Evolutionary conservation across 2,888 invertebrate species (phyloP).

Genomic region (Seladonia tumulorum): DNA sequence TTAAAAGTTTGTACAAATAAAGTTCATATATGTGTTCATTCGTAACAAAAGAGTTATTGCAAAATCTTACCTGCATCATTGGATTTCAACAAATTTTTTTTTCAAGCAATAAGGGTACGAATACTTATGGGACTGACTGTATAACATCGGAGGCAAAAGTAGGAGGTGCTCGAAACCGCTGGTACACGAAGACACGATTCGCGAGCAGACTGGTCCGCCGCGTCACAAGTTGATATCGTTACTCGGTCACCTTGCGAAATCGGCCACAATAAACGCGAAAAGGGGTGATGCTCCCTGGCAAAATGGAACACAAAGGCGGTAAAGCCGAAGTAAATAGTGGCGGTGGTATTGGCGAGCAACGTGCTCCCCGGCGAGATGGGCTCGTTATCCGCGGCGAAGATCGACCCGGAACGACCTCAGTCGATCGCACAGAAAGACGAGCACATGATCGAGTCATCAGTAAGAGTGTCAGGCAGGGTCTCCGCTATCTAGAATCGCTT

Average conservation of each 20-base stretch:
- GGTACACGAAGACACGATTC: neutral
- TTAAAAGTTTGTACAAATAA: no score
- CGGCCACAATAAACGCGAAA: neutral
- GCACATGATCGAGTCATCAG: slow-evolving; percentile 38
- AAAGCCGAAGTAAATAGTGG: neutral
- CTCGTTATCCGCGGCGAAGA: slow-evolving; percentile 50
- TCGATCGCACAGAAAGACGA: slow-evolving; percentile 31
- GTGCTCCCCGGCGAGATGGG: slow-evolving; percentile 41
- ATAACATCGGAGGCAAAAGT: no score
- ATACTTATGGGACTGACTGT: no score
- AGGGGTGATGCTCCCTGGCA: neutral
- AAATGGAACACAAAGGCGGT: neutral
- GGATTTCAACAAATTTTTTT: no score
- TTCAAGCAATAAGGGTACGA: no score
- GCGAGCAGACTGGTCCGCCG: neutral
- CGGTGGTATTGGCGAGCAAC: neutral
- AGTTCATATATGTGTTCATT: no score
- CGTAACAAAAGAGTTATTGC: no score
- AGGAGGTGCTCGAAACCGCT: neutral
- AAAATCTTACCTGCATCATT: no score
- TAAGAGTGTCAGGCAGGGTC: slow-evolving; percentile 48
- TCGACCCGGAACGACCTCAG: slow-evolving; percentile 65
- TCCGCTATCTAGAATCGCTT: slow-evolving; percentile 59
- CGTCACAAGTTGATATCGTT: neutral
- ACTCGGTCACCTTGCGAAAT: slow-evolving; percentile 6